These are phyloP conservation scores for Caradrina kadenii DNA, from an alignment of 2,888 invertebrate species.

Conservation along the genomic window DNA sequence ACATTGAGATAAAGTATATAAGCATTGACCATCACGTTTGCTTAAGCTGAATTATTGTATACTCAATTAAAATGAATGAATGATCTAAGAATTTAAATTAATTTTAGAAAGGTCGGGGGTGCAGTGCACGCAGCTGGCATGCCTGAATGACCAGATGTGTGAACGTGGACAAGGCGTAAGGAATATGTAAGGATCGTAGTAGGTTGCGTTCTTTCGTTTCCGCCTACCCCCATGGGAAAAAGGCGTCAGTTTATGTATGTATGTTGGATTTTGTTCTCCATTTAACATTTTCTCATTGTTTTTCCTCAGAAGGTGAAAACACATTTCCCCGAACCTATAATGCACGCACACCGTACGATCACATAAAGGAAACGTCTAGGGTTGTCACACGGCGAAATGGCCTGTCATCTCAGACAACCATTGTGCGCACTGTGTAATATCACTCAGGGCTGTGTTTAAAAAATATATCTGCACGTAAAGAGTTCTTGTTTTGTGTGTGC, in stretches of 20 bases:
- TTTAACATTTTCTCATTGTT: background rate
- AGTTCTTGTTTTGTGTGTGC: conserved; percentile 38
- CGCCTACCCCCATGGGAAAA: background rate
- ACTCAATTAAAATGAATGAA: too few species aligned
- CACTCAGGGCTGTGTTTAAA: conserved; percentile 63
- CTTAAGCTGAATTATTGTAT: too few species aligned
- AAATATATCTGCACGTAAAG: conserved; percentile 59
- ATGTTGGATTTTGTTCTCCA: background rate
- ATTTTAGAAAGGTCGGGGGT: too few species aligned
- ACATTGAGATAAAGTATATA: too few species aligned
- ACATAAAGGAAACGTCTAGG: conserved; percentile 76
- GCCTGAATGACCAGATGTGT: too few species aligned
- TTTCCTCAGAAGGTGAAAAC: background rate
- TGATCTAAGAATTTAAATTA: too few species aligned
- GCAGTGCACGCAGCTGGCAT: too few species aligned
- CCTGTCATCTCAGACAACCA: conserved; percentile 80
- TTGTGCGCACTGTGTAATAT: conserved; percentile 69
- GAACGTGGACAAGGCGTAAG: too few species aligned
- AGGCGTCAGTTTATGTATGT: background rate
- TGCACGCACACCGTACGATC: conserved; percentile 65
- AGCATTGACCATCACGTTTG: too few species aligned
- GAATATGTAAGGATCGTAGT: background rate
- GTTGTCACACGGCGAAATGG: conserved; percentile 81
- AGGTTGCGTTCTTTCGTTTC: background rate
- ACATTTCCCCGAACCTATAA: background rate